Evolutionary conservation across 2,797 vertebrate genomes (phyloP).

Genomic region (Cygnus olor): DNA sequence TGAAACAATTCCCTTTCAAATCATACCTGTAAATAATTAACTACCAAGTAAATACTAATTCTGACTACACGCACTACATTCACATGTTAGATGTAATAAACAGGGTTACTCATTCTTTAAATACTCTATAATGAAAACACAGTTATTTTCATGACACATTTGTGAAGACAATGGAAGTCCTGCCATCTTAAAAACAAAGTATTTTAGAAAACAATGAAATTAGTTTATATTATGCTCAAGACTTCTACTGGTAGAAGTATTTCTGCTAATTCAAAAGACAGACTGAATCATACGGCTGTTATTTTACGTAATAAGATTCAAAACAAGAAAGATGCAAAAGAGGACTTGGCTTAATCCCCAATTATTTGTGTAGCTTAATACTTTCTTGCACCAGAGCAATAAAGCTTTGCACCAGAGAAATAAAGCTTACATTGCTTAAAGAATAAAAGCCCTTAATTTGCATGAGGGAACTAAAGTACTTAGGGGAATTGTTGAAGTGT

Average conservation of each 20-base stretch:
- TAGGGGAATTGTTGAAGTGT: neutral
- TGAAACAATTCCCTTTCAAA: neutral
- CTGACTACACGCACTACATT: neutral
- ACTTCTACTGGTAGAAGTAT: neutral
- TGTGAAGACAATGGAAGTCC: neutral
- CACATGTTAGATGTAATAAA: neutral
- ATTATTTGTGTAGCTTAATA: neutral
- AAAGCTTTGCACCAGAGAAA: neutral
- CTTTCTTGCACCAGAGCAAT: neutral
- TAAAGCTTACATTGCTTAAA: neutral
- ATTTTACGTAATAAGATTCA: neutral
- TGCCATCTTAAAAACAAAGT: neutral
- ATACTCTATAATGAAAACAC: neutral
- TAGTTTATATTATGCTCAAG: neutral
- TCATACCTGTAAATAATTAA: slow-evolving; percentile 33
- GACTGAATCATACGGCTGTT: neutral
- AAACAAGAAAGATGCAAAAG: neutral
- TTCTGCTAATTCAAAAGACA: neutral
- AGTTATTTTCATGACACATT: neutral
- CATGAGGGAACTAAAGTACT: neutral
- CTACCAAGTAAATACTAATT: neutral
- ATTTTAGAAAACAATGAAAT: neutral
- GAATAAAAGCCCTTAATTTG: neutral
- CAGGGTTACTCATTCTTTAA: neutral
- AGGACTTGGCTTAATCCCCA: neutral